Evolutionary conservation across 2,113 vertebrate genomes (phyloP).

Genomic region (Salvelinus namaycush): DNA sequence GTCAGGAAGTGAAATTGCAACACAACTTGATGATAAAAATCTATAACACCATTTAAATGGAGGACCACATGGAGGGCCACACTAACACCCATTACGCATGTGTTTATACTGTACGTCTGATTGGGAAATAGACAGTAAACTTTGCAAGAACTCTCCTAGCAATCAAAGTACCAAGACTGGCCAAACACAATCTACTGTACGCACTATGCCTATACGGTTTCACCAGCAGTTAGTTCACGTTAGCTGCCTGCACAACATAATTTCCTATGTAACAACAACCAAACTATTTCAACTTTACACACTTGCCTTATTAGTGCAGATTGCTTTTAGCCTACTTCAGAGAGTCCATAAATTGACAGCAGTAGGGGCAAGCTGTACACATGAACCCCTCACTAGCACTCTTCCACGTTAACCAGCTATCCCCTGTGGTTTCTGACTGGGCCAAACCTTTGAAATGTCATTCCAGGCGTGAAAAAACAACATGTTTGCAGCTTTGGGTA

Average conservation of each 20-base stretch:
- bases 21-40: no score
- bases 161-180: background rate
- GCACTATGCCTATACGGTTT: background rate
- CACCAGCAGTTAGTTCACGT: background rate
- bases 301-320: slow-evolving; percentile 66
- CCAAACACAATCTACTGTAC: background rate
- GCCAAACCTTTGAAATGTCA: slow-evolving; percentile 75
- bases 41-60: no score
- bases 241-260: background rate
- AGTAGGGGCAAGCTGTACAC: slow-evolving; percentile 58
- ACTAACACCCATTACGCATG: no score
- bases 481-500: slow-evolving; percentile 68
- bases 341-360: slow-evolving; percentile 63
- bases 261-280: slow-evolving; percentile 27
- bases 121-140: background rate
- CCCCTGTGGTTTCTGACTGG: slow-evolving; percentile 69
- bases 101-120: no score
- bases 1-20: no score
- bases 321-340: slow-evolving; percentile 63
- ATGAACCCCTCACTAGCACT: slow-evolving; percentile 69
- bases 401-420: slow-evolving; percentile 68
- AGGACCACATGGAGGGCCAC: no score
- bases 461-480: slow-evolving; percentile 66
- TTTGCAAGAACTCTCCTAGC: background rate
- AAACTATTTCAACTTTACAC: slow-evolving; percentile 63